A percentile compares a stretch with the other conserved stretches of the same genome.
Conservation (phyloP, 2,113 vertebrate genomes). For the Lutjanus erythropterus region DNA sequence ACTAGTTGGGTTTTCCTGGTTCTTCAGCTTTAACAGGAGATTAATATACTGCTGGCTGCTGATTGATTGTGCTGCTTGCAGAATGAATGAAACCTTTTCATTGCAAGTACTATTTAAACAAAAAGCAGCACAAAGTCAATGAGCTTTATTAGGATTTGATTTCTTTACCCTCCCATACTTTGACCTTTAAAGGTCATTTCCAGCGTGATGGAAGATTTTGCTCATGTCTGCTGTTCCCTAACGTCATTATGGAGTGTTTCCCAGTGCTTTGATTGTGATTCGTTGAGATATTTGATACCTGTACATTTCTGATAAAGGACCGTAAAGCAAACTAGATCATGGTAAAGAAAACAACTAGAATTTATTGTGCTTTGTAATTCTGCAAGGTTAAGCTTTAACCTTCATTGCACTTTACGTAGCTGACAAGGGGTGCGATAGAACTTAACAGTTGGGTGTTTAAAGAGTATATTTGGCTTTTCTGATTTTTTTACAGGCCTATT, state of each 20-base stretch:
- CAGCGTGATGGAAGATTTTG: slow-evolving; percentile 29
- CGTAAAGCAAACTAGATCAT: not conserved
- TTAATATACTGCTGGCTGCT: not conserved
- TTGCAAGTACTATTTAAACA: slow-evolving; percentile 38
- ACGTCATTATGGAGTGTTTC: slow-evolving; percentile 35
- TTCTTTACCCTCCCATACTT: slow-evolving; percentile 23
- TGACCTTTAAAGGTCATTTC: slow-evolving; percentile 60
- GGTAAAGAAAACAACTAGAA: not conserved
- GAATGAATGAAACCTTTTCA: slow-evolving; percentile 34
- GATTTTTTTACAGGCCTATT: not conserved
- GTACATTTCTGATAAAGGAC: not conserved
- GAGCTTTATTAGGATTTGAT: slow-evolving; percentile 21
- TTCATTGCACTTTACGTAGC: not conserved
- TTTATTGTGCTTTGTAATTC: not conserved
- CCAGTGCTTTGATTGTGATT: slow-evolving; percentile 24
- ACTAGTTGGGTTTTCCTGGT: slow-evolving; percentile 15
- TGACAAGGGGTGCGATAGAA: no score
- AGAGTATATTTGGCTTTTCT: no score
- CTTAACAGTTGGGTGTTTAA: no score
- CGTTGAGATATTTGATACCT: slow-evolving; percentile 9
- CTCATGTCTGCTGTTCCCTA: slow-evolving; percentile 12
- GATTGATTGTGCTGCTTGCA: slow-evolving; percentile 27
- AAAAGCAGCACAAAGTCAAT: slow-evolving; percentile 39
- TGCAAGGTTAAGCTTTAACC: not conserved
- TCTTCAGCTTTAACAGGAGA: slow-evolving; percentile 27